Conservation (phyloP, 2,888 invertebrate genomes). For the Diarsia dahlii region DNA sequence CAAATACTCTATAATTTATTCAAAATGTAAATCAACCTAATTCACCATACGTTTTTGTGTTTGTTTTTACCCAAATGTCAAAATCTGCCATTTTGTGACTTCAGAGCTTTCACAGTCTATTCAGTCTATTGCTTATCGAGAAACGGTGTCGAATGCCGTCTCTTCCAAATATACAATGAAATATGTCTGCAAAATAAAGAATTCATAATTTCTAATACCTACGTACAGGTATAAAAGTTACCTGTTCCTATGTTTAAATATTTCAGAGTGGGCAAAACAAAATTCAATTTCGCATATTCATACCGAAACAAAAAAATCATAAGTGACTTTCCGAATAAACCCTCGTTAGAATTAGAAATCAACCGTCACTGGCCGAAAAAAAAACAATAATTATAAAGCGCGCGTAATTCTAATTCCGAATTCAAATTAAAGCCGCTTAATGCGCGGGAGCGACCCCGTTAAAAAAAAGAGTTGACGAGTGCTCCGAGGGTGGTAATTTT, state of each 20-base stretch:
- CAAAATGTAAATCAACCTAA: too few species aligned
- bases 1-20: too few species aligned
- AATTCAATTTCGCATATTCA: slow-evolving; percentile 65
- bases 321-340: slow-evolving; percentile 78
- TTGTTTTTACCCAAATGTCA: too few species aligned
- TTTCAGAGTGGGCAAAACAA: slow-evolving; percentile 52
- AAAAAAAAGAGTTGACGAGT: slow-evolving; percentile 91
- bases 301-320: slow-evolving; percentile 66
- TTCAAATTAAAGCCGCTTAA: slow-evolving; percentile 91
- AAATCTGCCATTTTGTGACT: too few species aligned
- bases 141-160: slow-evolving; percentile 9
- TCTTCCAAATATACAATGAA: slow-evolving; percentile 20
- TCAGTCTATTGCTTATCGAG: slow-evolving; percentile 15
- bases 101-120: too few species aligned
- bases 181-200: slow-evolving; percentile 29
- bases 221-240: slow-evolving; percentile 29
- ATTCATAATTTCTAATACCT: slow-evolving; percentile 37
- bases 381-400: slow-evolving; percentile 91
- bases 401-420: slow-evolving; percentile 91
- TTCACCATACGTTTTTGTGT: too few species aligned
- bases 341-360: slow-evolving; percentile 87
- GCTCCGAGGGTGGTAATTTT: slow-evolving; percentile 91
- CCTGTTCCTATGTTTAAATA: slow-evolving; percentile 55
- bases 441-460: slow-evolving; percentile 90
- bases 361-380: slow-evolving; percentile 85